Percentiles rank a stretch among this genome's conserved stretches.
phyloP scores from a whole-genome alignment of 2,113 vertebrate genomes.

The Grallaria varia region DNA sequence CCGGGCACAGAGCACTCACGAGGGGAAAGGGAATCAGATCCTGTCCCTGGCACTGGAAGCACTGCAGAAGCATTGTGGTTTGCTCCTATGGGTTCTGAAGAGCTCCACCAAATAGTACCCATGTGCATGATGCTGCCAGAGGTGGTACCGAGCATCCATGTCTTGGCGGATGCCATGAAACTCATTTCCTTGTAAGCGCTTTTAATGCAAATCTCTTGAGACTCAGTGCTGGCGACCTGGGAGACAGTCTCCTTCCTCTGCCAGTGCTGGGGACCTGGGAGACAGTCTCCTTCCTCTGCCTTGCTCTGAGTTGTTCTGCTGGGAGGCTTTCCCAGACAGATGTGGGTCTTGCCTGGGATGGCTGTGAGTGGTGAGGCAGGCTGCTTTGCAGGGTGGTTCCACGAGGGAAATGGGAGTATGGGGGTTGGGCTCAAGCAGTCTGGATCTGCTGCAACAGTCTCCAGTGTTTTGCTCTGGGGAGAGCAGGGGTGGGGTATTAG shows the following conservation, averaged over 20 bases:
- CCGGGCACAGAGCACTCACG: accelerated
- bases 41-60: neutral
- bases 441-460: neutral
- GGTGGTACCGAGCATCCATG: neutral
- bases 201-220: neutral
- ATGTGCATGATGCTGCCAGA: accelerated
- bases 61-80: neutral
- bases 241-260: neutral
- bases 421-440: too few species aligned
- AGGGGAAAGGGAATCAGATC: neutral
- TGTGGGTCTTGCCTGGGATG: neutral
- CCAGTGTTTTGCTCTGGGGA: neutral
- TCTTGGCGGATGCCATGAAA: neutral
- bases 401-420: accelerated
- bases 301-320: neutral
- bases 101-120: neutral
- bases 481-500: neutral
- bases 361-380: neutral
- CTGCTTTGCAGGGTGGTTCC: neutral
- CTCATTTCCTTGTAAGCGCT: neutral
- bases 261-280: neutral
- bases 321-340: neutral
- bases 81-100: neutral
- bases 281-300: neutral
- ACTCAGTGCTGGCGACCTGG: neutral